Evolutionary conservation across 2,888 invertebrate genomes (phyloP).

Genomic region (Cancer borealis): DNA sequence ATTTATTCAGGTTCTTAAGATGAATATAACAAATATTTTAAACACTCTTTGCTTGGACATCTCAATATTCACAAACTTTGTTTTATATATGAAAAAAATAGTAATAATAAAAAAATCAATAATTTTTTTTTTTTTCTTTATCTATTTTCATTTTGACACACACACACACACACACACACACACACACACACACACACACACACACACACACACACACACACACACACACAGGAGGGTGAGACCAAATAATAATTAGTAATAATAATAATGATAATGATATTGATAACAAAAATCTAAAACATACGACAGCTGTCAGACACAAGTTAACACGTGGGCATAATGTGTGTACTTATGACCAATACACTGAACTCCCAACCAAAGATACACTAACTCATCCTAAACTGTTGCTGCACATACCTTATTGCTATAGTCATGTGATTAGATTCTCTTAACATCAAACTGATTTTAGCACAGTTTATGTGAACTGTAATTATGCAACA

Average conservation of each 20-base stretch:
- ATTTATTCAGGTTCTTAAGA: background rate
- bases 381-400: background rate
- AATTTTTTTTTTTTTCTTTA: background rate
- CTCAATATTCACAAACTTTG: background rate
- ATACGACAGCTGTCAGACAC: background rate
- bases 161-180: too few species aligned
- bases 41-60: background rate
- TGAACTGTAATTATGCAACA: background rate
- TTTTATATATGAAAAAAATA: background rate
- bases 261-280: background rate
- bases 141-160: too few species aligned
- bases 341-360: background rate
- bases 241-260: background rate
- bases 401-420: background rate
- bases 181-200: too few species aligned
- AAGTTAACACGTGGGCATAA: background rate
- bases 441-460: background rate
- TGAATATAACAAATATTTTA: background rate
- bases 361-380: background rate
- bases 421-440: background rate
- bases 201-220: too few species aligned
- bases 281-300: background rate
- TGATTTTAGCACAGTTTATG: background rate
- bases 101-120: background rate
- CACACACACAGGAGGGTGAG: background rate